These are phyloP conservation scores for Epistrophe grossulariae DNA, from an alignment of 2,888 invertebrate genomes.

Conservation along the genomic window DNA sequence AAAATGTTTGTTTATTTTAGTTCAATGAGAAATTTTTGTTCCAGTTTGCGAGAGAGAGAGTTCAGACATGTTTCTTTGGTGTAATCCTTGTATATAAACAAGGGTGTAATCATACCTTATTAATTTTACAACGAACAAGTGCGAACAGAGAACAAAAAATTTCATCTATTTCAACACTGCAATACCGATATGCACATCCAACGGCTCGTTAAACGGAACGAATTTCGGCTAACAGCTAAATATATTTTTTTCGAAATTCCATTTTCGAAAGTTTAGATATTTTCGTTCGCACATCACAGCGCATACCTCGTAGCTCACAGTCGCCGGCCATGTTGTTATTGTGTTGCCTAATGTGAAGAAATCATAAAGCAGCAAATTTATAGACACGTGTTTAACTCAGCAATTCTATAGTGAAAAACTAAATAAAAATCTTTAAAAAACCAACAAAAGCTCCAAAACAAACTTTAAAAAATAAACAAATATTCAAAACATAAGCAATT, in stretches of 20 bases:
- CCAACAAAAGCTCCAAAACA: slow-evolving; percentile 63
- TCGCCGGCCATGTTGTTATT: slow-evolving; percentile 80
- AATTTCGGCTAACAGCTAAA: slow-evolving; percentile 45
- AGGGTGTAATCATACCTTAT: too few relatives aligned
- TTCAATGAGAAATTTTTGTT: too few relatives aligned
- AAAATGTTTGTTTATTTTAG: too few relatives aligned
- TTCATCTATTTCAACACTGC: background rate
- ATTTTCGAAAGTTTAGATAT: slow-evolving; percentile 68
- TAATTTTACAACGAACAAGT: background rate
- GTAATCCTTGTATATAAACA: too few relatives aligned
- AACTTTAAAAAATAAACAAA: slow-evolving; percentile 71
- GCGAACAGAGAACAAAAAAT: background rate
- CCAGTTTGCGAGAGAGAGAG: too few relatives aligned
- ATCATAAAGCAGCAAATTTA: slow-evolving; percentile 73
- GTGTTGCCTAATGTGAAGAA: slow-evolving; percentile 78
- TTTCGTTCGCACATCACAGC: slow-evolving; percentile 51
- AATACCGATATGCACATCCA: background rate
- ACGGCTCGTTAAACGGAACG: background rate
- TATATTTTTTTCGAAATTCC: slow-evolving; percentile 31
- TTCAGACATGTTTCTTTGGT: too few relatives aligned
- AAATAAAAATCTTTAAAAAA: slow-evolving; percentile 65
- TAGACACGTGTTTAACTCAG: slow-evolving; percentile 83
- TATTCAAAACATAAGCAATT: slow-evolving; percentile 53
- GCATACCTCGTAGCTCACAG: slow-evolving; percentile 68
- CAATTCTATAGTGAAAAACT: slow-evolving; percentile 73